Evolutionary conservation across 2,888 invertebrate genomes (phyloP), one percentile per base, ranked within the genome.

Genomic region (Metacarcinus magister): DNA sequence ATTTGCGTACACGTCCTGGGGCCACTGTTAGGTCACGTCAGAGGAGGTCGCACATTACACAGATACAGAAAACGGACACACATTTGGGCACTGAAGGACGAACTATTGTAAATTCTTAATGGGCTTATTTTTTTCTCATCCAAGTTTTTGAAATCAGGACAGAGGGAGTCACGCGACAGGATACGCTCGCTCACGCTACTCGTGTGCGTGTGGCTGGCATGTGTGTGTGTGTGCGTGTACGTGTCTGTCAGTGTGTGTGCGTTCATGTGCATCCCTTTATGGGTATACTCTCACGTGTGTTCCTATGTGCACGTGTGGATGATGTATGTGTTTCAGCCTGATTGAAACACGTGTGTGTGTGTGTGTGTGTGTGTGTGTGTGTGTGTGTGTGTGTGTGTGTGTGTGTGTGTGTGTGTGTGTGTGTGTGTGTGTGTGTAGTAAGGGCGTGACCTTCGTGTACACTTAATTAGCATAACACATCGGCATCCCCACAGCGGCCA

Each of bases 301-400:
- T 82, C 82, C 82, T 82, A 32, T 82, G 82, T 82, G 67, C 67
- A 82, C 82, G 82, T 82, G 82, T 82, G 7, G 82, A 32, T 82
- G 82, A 82, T 82, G 7, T 28, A 82, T 82, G 82, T 82, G 82
- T 82, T 82, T 82, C 82, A 82, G 28, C 10, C 32, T 32, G 82
- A 82, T 82, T 82, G 82, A 82, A 82, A 82, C 32, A 82, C 82
- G 82, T 82, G 82, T 82, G 32, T 32, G 32, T 39, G 67, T 67
- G 67, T 67, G n/a, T 67, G 67, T 67, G 67, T 67, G 67, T 67
- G 67, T 82, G 82, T 82, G 82, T 82, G 82, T 82, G 82, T 82
- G 82, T 82, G 82, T 82, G 82, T 82, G 82, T 82, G 82, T 82
- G 82, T 82, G 82, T 82, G 82, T 82, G 82, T 82, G 82, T 82